Base-by-base conservation (phyloP, 2,888 invertebrate species). In the Monochamus alternatus region DNA sequence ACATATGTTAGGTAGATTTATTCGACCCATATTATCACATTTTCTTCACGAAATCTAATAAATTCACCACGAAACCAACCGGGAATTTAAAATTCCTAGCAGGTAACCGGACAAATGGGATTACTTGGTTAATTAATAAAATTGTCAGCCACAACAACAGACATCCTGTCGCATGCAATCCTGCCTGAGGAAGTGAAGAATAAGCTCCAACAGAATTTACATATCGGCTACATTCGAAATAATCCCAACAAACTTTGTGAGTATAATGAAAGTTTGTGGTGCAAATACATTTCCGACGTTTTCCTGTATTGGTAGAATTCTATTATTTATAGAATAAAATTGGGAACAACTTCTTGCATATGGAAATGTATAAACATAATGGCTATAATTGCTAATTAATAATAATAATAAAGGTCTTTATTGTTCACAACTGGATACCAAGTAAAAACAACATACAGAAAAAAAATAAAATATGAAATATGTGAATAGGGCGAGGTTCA, bases 131-230 rank as follows among this genome's bases (percentile, higher is more conserved):
- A 60, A 60, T 60, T 60, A 32, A 60, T 32, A 60, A 60, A 60
- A 60, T 38, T 60, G 60, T 60, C 60, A 60, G 60, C 8, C 12
- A 55, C 60, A 60, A 12, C 31, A 31, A 10, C 60, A 60, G 60
- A 60, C 60, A 60, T 60, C 60, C 60, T 60, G 60, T 60, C 60
- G 60, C 60, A 32, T 60, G 38, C 31, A 60, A 60, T 60, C 32
- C 31, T 60, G 60, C 30, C 60, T 60, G 60, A 5, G 38, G 31
- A 60, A 31, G 30, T 60, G 38, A 60, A 14, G 38, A 60, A 60
- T 32, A 30, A 60, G 12, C n/a, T n/a, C 38, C 10, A 32, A 32
- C 31, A 38, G 1, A 38, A 60, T 60, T 60, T 32, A 38, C 60
- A 60, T 60, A 60, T 60, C 30, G 31, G 31, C n/a, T 55, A n/a